Evolutionary conservation across 1,140 invertebrate genomes (phyloP).

Genomic region (Andricus grossulariae): DNA sequence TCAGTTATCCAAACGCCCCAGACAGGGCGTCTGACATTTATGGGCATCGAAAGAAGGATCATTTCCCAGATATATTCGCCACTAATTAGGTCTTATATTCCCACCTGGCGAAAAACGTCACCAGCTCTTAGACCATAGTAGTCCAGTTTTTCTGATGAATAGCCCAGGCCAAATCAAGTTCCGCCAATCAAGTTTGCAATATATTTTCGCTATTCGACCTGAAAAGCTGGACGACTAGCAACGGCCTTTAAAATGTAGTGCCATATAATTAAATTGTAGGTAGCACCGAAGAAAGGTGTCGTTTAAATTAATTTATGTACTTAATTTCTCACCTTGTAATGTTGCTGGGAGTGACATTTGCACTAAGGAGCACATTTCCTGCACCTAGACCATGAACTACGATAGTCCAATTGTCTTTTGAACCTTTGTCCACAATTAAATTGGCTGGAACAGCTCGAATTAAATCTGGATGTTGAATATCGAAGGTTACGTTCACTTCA

Average conservation of each 20-base stretch:
- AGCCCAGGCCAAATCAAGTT: no score
- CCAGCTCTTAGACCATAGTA: no score
- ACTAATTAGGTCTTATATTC: no score
- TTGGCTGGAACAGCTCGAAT: conserved; percentile 53
- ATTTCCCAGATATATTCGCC: no score
- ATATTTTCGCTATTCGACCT: not conserved
- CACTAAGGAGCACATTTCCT: conserved; percentile 77
- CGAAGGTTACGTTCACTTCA: conserved; percentile 56
- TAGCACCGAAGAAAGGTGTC: not conserved
- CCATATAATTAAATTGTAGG: not conserved
- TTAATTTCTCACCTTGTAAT: conserved; percentile 72
- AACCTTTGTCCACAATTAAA: conserved; percentile 45
- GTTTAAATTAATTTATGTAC: not conserved
- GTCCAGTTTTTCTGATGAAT: no score
- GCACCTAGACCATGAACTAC: conserved; percentile 77
- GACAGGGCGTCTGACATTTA: no score
- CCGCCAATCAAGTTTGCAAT: no score
- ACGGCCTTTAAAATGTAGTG: conserved; percentile 28
- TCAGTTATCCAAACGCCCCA: no score
- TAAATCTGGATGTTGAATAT: conserved; percentile 64
- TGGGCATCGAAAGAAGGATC: no score
- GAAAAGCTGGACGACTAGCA: not conserved
- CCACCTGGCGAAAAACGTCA: no score
- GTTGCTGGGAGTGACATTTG: conserved; percentile 75
- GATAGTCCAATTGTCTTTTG: conserved; percentile 70